Evolutionary conservation across 2,797 vertebrate species (phyloP), one percentile per base, ranked within the genome.

Genomic region (Gobionotothen gibberifrons): DNA sequence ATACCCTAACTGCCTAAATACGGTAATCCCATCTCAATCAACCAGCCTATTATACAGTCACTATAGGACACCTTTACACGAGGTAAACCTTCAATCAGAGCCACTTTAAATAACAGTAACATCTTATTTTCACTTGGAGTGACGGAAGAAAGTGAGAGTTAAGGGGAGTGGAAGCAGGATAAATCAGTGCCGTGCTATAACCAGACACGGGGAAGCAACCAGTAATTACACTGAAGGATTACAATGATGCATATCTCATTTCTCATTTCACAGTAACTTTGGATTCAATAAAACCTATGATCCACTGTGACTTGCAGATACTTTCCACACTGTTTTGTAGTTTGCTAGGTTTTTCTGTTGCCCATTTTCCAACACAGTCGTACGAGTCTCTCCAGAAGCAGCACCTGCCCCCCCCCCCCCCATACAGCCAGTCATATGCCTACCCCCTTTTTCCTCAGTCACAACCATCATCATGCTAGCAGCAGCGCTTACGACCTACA

Each of bases 211-310:
- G 77, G 74, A 81, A 89, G 83, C 66, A 82, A 83, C 71, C 83
- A 44, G 60, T 89, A 89, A 93, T 92, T 87, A 90, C 82, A 39
- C 58, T 63, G 26, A 26, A 26, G 4, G 26, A 26, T 26, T 73
- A 72, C 56, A 72, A 52, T 47, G 39, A 69, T 29, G 55, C 72
- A 57, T 64, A 69, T n/a, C 14, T 48, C 54, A 47, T 42, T n/a
- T 49, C 22, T 62, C n/a, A 19, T 47, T 61, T 67, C 19, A 65
- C 36, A 69, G 26, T 52, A 63, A 60, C 1, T 2, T 69, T 81
- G 14, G 5, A 6, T 69, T 67, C 49, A 54, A 32, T 53, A 11
- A 59, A 67, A 61, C 51, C 22, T 36, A 56, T 62, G 3, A 53
- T 16, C 14, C n/a, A 43, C 36, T 55, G 5, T 51, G n/a, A 72